Base-by-base conservation (phyloP, 37 sponge, comb jelly and placozoan genomes). In the Bolinopsis microptera region DNA sequence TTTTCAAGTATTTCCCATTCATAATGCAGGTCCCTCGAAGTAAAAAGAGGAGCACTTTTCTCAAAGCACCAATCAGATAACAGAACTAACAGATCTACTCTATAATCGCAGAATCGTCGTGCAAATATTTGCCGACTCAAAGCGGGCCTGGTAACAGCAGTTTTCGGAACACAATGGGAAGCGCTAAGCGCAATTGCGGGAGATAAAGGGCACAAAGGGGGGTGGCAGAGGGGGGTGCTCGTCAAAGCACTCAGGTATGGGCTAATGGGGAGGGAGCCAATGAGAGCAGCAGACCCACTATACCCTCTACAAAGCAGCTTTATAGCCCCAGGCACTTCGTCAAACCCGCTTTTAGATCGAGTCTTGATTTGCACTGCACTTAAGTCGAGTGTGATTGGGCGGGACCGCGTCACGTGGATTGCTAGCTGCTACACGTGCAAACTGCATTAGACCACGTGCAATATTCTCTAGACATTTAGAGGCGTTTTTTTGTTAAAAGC, bases 401-500 rank as follows among this genome's bases (percentile, higher is more conserved):
- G 37, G 32, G 35, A 35, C 28, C 35, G 35, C 1, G 80, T 77
- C 80, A 77, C 80, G 80, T 77, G 80, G 32, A 34, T 32, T 35
- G 0, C 1, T 1, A 77, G 36, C 37, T 21, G 33, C 61, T 48
- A 48, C 61, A 48, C 61, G 61, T 48, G 61, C 61, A 48, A 13
- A 5, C 61, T 18, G 61, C 9, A 48, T 18, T 48, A 48, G 5
- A 48, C 61, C 61, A 48, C 61, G 61, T 48, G 61, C 61, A 48
- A 48, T 48, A 48, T 48, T 48, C 61, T 48, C 61, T 48, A 48
- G 61, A 48, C 61, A 48, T 48, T 48, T 48, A 48, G 61, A 48
- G 61, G 61, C 74, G 80, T 77, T 77, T 77, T 77, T 18, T 48
- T 77, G 33, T 32, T 77, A 77, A 77, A 77, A 77, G 80, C 80